Evolutionary conservation across 1,140 invertebrate genomes (phyloP), one percentile per base, ranked within the genome.

Genomic region (Eurosta solidaginis): DNA sequence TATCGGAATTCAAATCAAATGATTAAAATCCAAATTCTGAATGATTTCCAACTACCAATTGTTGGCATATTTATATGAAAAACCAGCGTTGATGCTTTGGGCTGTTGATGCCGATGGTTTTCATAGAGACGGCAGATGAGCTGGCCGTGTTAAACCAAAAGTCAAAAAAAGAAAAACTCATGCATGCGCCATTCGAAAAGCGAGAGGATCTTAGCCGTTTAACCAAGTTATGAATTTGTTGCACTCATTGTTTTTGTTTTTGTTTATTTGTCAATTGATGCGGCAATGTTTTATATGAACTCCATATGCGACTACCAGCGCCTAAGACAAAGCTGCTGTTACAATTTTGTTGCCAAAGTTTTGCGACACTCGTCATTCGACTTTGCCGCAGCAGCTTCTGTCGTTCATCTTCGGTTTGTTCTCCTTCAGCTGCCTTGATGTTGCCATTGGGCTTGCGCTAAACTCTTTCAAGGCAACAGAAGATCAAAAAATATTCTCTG

Each of bases 11-110:
- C 59, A 68, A 68, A 68, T 68, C 59, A 14, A 68, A 68, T 52
- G 50, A 78, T 74, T 68, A 74, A 74, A 78, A 78, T 74, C 68
- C 45, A 78, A 78, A 74, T 74, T 74, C 47, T 73, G 74, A 78
- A 63, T 78, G 77, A 78, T 78, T 78, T 78, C 74, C 50, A 74
- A 74, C 40, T 36, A 52, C 74, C 49, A 78, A 78, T 29, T 78
- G 42, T 74, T 78, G 59, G 50, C 68, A 78, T 78, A 78, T 78
- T 78, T 78, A 78, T 78, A 78, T 78, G 68, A 29, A 14, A 68
- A 1, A 68, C n/a, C n/a, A 40, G 59, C 33, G 33, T n/a, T n/a
- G 59, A 68, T 5, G 49, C 49, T 7, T 22, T 22, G 9, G 9
- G 45, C 3, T 22, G 49, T 3, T 52, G 22, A 2, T 4, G 47